Base-by-base conservation (phyloP, 2,113 vertebrate species). In the Serilophus lunatus region DNA sequence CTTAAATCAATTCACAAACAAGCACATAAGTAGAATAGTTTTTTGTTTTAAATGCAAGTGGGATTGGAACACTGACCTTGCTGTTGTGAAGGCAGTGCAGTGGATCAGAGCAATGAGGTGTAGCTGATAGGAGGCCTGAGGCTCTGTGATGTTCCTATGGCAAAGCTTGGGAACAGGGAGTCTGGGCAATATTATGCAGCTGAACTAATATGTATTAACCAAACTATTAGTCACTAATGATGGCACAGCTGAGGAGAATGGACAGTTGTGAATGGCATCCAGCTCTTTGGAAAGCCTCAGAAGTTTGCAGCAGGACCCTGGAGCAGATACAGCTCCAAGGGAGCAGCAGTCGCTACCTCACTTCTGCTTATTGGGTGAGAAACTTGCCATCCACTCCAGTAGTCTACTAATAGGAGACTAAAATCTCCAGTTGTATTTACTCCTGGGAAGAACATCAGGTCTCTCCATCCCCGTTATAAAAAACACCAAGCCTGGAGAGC, bases 321-420 rank as follows among this genome's bases (percentile, higher is more conserved):
- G 26, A 3, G 10, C 23, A 10, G 51, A 31, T 36, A 44, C 0
- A 0, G 65, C 60, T 75, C 74, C 9, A 15, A 28, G 4, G 18
- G 56, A 85, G 33, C 51, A 35, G 38, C 44, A 38, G 56, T 47
- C 71, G 57, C 44, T 4, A 6, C 25, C 31, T 71, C 3, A 3
- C 17, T 70, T 64, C 69, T 90, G 50, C 57, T 65, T 25, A 1
- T 9, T 42, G 66, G 28, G 50, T 49, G 38, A 38, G 68, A 84
- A 81, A 20, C 36, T 53, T 51, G 68, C 59, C 59, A 60, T 64
- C 29, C 54, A 6, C n/a, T 53, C 53, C 50, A 35, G n/a, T 6
- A 42, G n/a, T 5, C 45, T 85, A 70, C 54, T 83, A 33, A 65
- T 9, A 64, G n/a, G n/a, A 54, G 59, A 74, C 54, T n/a, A 90